Evolutionary conservation across 2,888 invertebrate genomes (phyloP).

Genomic region (Tineola bisselliella): DNA sequence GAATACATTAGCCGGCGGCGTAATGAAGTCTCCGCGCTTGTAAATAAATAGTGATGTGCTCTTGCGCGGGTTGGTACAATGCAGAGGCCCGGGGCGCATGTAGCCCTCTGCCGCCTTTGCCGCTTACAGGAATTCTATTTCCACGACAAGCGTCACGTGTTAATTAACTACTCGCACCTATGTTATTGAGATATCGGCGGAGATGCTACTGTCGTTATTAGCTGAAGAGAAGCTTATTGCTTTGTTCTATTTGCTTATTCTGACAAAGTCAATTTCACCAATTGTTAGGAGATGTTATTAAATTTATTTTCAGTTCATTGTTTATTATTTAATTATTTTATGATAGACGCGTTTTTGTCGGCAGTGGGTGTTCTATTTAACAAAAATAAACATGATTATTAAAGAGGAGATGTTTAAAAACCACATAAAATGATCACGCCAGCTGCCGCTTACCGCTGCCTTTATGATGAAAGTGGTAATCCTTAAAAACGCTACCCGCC

Average conservation of each 20-base stretch:
- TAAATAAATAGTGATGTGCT: conserved; percentile 57
- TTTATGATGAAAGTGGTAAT: conserved; percentile 60
- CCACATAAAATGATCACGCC: conserved; percentile 60
- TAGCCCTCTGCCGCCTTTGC: conserved; percentile 29
- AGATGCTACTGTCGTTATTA: conserved; percentile 63
- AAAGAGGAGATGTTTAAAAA: conserved; percentile 53
- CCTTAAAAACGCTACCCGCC: conserved; percentile 39
- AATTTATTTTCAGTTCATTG: conserved; percentile 13
- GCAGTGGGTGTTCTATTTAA: conserved; percentile 48
- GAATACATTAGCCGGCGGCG: conserved; percentile 68
- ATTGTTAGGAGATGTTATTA: conserved; percentile 14
- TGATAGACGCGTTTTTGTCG: conserved; percentile 25
- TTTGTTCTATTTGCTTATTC: conserved; percentile 28
- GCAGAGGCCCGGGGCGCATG: conserved; percentile 18
- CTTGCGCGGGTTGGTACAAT: conserved; percentile 19
- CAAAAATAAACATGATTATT: conserved; percentile 63
- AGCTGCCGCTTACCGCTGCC: conserved; percentile 54
- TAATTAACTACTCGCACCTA: conserved; percentile 66
- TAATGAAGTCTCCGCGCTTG: conserved; percentile 68
- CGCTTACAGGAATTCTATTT: conserved; percentile 63
- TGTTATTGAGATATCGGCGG: conserved; percentile 63
- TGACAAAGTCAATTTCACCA: conserved; percentile 17
- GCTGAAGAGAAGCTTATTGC: conserved; percentile 59
- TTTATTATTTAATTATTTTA: not conserved
- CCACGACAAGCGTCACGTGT: conserved; percentile 64